Evolutionary conservation across 2,888 invertebrate genomes (phyloP).

Genomic region (Folsomia manolachei): DNA sequence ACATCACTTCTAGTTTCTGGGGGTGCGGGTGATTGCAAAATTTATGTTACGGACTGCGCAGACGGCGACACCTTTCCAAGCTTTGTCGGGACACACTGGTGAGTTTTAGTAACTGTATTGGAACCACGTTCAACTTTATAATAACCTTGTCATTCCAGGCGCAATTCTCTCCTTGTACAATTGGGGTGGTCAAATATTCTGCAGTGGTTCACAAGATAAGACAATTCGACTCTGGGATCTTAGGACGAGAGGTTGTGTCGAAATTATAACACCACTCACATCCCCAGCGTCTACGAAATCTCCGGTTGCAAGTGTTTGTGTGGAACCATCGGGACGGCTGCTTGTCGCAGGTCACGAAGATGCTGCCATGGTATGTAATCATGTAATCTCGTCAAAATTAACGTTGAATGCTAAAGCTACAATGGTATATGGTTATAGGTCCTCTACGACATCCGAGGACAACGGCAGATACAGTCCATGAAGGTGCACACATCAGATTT

Average conservation of each 20-base stretch:
- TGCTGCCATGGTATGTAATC: slow-evolving; percentile 81
- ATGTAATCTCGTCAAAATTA: too few relatives aligned
- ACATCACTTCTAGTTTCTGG: slow-evolving; percentile 90
- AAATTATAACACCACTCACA: slow-evolving; percentile 77
- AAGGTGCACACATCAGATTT: slow-evolving; percentile 92
- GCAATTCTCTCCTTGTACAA: slow-evolving; percentile 91
- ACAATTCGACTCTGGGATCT: slow-evolving; percentile 97
- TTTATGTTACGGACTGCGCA: slow-evolving; percentile 95
- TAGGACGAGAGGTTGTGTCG: slow-evolving; percentile 87
- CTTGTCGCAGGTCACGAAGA: slow-evolving; percentile 97
- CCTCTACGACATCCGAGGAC: slow-evolving; percentile 90
- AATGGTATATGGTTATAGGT: too few relatives aligned
- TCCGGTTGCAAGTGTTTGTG: slow-evolving; percentile 88
- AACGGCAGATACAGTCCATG: slow-evolving; percentile 87
- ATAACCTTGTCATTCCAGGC: slow-evolving; percentile 58
- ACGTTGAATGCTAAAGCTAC: too few relatives aligned
- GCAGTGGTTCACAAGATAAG: slow-evolving; percentile 95
- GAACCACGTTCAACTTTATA: not conserved
- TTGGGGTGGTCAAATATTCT: slow-evolving; percentile 97
- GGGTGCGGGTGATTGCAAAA: slow-evolving; percentile 97
- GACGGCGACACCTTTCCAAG: slow-evolving; percentile 88
- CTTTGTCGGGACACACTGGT: slow-evolving; percentile 86
- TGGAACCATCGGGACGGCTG: slow-evolving; percentile 84
- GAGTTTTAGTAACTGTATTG: not conserved
- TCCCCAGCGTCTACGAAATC: slow-evolving; percentile 55